Evolutionary conservation across 1,140 invertebrate genomes (phyloP).

Genomic region (Tenebrio molitor): DNA sequence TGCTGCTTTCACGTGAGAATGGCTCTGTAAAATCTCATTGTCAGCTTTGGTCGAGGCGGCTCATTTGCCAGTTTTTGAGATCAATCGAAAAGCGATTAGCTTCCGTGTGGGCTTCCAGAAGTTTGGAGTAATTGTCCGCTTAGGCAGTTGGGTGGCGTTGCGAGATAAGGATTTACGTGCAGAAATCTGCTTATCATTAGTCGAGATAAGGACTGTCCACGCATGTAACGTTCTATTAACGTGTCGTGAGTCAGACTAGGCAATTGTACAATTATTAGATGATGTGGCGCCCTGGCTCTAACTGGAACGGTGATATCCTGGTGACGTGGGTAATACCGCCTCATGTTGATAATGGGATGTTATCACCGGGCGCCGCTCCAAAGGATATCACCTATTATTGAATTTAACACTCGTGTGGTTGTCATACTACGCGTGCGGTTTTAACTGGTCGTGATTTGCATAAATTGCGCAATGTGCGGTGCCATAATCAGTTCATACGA

Average conservation of each 20-base stretch:
- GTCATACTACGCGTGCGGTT: background rate
- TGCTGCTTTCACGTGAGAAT: slow-evolving; percentile 24
- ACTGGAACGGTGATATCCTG: slow-evolving; percentile 42
- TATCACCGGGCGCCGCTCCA: slow-evolving; percentile 41
- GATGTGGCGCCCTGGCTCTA: slow-evolving; percentile 49
- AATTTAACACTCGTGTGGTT: slow-evolving; percentile 30
- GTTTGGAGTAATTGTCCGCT: background rate
- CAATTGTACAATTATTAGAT: slow-evolving; percentile 47
- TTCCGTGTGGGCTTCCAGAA: slow-evolving; percentile 7
- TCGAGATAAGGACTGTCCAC: slow-evolving; percentile 1
- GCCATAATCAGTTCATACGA: too few species aligned
- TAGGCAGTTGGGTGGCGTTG: too few species aligned
- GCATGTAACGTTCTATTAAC: slow-evolving; percentile 3
- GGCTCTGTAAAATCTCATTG: slow-evolving; percentile 24
- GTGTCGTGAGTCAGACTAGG: slow-evolving; percentile 4
- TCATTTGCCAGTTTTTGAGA: slow-evolving; percentile 34
- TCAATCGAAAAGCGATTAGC: slow-evolving; percentile 37
- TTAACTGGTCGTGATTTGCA: slow-evolving; percentile 14
- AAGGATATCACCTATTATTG: slow-evolving; percentile 50
- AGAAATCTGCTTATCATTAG: slow-evolving; percentile 12
- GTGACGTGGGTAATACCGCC: slow-evolving; percentile 39
- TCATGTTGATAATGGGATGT: slow-evolving; percentile 43
- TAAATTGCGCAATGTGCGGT: slow-evolving; percentile 2
- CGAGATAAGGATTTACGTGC: too few species aligned
- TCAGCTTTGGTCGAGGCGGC: slow-evolving; percentile 29